Conservation (phyloP, 2,888 invertebrate species). For the Kuschelorhynchus macadamiae region DNA sequence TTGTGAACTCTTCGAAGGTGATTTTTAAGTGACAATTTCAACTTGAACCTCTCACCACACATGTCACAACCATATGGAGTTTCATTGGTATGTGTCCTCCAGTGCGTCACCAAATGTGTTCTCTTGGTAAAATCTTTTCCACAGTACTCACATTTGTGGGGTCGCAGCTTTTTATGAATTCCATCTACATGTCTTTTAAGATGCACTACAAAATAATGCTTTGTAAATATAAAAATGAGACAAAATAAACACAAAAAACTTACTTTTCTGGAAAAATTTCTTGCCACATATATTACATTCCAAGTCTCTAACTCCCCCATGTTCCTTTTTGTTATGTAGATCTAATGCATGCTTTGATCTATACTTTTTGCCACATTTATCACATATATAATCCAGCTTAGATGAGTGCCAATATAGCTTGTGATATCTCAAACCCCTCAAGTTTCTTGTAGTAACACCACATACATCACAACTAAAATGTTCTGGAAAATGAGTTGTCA, state of each 20-base stretch:
- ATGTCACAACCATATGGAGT: constrained; percentile 59
- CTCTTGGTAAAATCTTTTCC: constrained; percentile 59
- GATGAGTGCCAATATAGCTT: constrained; percentile 46
- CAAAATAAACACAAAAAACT: constrained; percentile 5
- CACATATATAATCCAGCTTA: constrained; percentile 46
- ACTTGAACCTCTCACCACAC: constrained; percentile 57
- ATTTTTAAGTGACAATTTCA: constrained; percentile 46
- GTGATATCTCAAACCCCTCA: constrained; percentile 42
- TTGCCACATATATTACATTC: constrained; percentile 49
- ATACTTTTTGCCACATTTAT: constrained; percentile 47
- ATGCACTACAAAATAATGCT: constrained; percentile 36
- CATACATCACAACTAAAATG: constrained; percentile 47
- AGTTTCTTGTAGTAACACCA: constrained; percentile 44
- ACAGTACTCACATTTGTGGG: constrained; percentile 59
- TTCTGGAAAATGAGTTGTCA: constrained; percentile 52
- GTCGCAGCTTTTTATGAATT: constrained; percentile 59
- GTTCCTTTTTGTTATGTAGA: constrained; percentile 45
- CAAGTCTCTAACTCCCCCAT: constrained; percentile 44
- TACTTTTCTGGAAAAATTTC: constrained; percentile 48
- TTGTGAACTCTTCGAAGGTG: constrained; percentile 41
- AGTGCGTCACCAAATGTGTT: constrained; percentile 59
- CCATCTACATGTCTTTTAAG: constrained; percentile 59
- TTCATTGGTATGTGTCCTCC: constrained; percentile 61
- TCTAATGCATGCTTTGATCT: constrained; percentile 46
- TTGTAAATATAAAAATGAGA: constrained; percentile 1